phyloP scores from a whole-genome alignment of 2,888 invertebrate species.

The Ormia ochracea region DNA sequence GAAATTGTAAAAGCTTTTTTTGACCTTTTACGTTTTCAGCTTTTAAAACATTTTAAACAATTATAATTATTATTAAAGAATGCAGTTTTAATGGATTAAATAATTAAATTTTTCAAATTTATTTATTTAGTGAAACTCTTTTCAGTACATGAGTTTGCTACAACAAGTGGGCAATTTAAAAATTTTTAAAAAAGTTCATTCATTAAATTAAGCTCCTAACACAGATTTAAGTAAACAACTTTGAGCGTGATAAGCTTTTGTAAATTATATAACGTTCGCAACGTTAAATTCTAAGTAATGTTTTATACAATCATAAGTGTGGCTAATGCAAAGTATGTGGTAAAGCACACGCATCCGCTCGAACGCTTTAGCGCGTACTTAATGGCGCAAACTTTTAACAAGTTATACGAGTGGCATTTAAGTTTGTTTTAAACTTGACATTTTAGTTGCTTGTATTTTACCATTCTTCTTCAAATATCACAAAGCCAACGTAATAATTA shows the following conservation, averaged over 20 bases:
- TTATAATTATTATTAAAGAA: not conserved
- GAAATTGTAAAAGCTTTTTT: not conserved
- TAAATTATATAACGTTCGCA: not conserved
- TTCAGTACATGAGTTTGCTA: not conserved
- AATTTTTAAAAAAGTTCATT: not conserved
- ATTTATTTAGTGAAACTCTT: not conserved
- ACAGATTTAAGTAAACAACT: slow-evolving; percentile 15
- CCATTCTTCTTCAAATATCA: not conserved
- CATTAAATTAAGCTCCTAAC: not conserved
- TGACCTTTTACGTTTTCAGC: not conserved
- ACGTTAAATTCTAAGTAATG: not conserved
- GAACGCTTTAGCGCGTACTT: slow-evolving; percentile 41
- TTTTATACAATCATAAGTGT: not conserved
- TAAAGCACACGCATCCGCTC: not conserved
- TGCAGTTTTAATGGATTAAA: not conserved
- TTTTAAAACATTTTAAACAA: not conserved
- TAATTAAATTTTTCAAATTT: slow-evolving; percentile 17
- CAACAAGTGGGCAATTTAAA: slow-evolving; percentile 10
- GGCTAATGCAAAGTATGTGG: not conserved
- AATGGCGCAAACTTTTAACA: slow-evolving; percentile 34
- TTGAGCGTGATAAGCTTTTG: not conserved
- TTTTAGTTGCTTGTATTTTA: slow-evolving; percentile 9
- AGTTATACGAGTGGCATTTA: slow-evolving; percentile 5
- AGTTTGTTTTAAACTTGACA: slow-evolving; percentile 20
- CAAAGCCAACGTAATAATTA: slow-evolving; percentile 42